These are phyloP conservation scores for Carassius carassius DNA, from an alignment of 2,113 vertebrate species.

Conservation along the genomic window DNA sequence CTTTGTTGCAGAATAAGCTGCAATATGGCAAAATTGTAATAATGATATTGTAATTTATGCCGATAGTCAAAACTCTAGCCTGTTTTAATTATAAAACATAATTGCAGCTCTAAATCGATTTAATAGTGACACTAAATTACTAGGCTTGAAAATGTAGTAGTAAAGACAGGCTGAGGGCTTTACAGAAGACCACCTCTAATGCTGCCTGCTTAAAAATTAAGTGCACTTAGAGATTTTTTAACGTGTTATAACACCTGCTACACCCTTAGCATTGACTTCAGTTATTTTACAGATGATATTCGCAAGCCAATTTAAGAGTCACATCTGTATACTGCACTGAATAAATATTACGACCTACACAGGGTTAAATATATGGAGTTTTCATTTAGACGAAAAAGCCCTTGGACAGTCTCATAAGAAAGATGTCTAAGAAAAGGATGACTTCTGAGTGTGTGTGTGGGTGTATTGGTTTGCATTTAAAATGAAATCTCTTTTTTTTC, in stretches of 20 bases:
- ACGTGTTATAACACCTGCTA: not conserved
- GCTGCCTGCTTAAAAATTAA: not conserved
- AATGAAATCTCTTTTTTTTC: conserved; percentile 43
- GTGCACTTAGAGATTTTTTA: conserved; percentile 8
- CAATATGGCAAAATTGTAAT: conserved; percentile 18
- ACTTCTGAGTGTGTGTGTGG: conserved; percentile 19
- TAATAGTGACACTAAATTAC: conserved; percentile 29
- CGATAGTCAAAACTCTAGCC: conserved; percentile 10
- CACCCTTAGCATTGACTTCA: not conserved
- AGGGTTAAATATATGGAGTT: not conserved
- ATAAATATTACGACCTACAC: conserved; percentile 15
- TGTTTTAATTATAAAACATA: conserved; percentile 37
- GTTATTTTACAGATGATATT: not conserved
- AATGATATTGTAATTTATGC: conserved; percentile 44
- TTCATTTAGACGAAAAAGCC: not conserved
- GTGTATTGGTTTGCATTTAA: not conserved
- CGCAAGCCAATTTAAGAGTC: not conserved
- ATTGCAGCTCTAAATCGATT: conserved; percentile 34
- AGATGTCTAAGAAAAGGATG: conserved; percentile 10
- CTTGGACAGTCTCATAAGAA: conserved; percentile 1
- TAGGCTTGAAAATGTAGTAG: not conserved
- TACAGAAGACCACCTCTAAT: not conserved
- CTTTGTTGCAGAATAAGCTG: conserved; percentile 19
- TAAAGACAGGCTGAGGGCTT: not conserved
- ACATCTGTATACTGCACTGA: not conserved